Base-by-base conservation (phyloP, 2,888 invertebrate genomes). In the Aplocera efformata region DNA sequence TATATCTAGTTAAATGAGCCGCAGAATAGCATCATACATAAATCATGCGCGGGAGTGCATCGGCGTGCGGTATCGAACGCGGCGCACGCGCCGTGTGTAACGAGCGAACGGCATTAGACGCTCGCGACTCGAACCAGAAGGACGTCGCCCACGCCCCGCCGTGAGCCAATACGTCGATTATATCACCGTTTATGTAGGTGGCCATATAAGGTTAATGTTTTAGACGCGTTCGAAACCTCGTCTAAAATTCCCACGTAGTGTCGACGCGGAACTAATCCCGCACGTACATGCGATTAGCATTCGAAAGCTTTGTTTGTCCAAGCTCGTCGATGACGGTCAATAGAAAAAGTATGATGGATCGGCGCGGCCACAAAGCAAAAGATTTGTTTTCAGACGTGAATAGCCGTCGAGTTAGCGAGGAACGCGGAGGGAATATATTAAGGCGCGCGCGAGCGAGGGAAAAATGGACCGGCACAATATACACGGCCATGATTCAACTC, bases 181-280 rank as follows among this genome's bases (percentile, higher is more conserved):
- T 83, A 83, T 84, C 84, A 83, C 79, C 79, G 74, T 67, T 73
- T 72, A 78, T 79, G 85, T 85, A 84, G 84, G 85, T 79, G 80
- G 82, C 85, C 84, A 74, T 85, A 85, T 83, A 84, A 85, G 84
- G 84, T 80, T 82, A 83, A 85, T 84, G 80, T 77, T 77, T 65
- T 71, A 75, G 79, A 74, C 69, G 33, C 56, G 42, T 34, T 42
- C 48, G 49, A 52, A 41, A 42, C 39, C 43, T 31, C 39, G 17
- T 44, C 53, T 34, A 46, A 52, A 52, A 49, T 85, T 85, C 85
- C 83, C 85, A 85, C 83, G 79, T 71, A 32, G 52, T 54, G 46
- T 54, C 57, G 51, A 51, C 60, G 64, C 78, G 78, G 80, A 81
- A 85, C 84, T 77, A 80, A 86, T 80, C 78, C 75, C 48, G 70